Evolutionary conservation across 1,140 invertebrate genomes (phyloP).

Genomic region (Drosophila navojoa): DNA sequence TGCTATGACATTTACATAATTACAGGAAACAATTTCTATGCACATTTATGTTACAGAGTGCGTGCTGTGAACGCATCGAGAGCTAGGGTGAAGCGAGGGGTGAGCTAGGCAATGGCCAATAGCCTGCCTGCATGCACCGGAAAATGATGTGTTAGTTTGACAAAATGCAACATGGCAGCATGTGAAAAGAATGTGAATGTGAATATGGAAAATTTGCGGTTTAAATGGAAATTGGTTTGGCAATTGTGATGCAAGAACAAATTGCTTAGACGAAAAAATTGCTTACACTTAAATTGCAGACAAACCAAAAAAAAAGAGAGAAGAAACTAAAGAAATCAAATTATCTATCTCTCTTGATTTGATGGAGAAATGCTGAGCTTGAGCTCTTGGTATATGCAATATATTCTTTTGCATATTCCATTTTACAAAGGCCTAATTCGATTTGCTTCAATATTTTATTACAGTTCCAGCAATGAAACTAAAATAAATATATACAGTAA

Average conservation of each 20-base stretch:
- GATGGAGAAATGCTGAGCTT: too few species aligned
- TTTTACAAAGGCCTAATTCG: too few species aligned
- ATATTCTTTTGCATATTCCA: too few species aligned
- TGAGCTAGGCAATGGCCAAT: too few species aligned
- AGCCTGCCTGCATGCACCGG: constrained; percentile 54
- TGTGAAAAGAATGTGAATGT: constrained; percentile 5
- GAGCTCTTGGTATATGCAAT: too few species aligned
- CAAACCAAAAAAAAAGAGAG: too few species aligned
- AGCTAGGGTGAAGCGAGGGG: not conserved
- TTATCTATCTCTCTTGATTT: too few species aligned
- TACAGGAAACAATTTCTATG: constrained; percentile 74
- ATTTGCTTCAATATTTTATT: too few species aligned
- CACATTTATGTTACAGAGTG: constrained; percentile 56
- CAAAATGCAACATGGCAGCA: constrained; percentile 56
- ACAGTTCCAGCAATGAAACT: too few species aligned
- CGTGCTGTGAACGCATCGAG: constrained; percentile 38
- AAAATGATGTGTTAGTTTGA: constrained; percentile 75
- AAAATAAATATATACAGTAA: too few species aligned
- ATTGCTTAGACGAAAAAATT: not conserved
- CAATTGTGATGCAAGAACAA: not conserved
- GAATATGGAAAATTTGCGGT: not conserved
- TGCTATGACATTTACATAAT: constrained; percentile 67
- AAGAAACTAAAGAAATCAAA: too few species aligned
- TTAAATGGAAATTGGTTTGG: constrained; percentile 2
- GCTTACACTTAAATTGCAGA: too few species aligned